A percentile compares a stretch with the other conserved stretches of the same genome.
Conservation (phyloP, 2,113 vertebrate species). For the Mormyrus iriodes region DNA sequence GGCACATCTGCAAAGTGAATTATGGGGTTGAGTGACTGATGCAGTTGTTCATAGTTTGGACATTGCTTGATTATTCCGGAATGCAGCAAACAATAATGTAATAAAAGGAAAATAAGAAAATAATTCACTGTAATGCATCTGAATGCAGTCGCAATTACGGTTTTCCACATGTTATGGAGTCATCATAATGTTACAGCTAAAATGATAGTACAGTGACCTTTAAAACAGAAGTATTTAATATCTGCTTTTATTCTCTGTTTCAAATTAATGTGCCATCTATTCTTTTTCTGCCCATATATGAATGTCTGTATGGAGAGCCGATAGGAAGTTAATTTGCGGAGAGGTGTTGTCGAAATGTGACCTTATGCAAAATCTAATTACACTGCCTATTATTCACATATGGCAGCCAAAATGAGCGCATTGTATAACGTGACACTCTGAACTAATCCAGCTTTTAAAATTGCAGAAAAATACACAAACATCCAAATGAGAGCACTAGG, state of each 20-base stretch:
- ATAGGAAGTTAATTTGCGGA: not conserved
- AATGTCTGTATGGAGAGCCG: not conserved
- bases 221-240: slow-evolving; percentile 5
- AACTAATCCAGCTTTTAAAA: not conserved
- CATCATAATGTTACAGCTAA: not conserved
- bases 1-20: not conserved
- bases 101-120: not conserved
- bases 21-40: slow-evolving; percentile 2
- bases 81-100: not conserved
- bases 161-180: not conserved
- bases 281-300: not conserved
- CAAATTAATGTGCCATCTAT: not conserved
- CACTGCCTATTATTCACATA: not conserved
- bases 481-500: not conserved
- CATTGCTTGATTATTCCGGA: slow-evolving; percentile 13
- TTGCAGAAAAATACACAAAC: not conserved
- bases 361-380: not conserved
- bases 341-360: not conserved
- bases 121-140: slow-evolving; percentile 3
- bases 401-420: not conserved
- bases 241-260: not conserved
- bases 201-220: not conserved
- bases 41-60: not conserved
- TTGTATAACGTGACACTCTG: not conserved
- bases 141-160: not conserved